Evolutionary conservation across 2,888 invertebrate species (phyloP), one percentile per base, ranked within the genome.

Genomic region (Lasius platythorax): DNA sequence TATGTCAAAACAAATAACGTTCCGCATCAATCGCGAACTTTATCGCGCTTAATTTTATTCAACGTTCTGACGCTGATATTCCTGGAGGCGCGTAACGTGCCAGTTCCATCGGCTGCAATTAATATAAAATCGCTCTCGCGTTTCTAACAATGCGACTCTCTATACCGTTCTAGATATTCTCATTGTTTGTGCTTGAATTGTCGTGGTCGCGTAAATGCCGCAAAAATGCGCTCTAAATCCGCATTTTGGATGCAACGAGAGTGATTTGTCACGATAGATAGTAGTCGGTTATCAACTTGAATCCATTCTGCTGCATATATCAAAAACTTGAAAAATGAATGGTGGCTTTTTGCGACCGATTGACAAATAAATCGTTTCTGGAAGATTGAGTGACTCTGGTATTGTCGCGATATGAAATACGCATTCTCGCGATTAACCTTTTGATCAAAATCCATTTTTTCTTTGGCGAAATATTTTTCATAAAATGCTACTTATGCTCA

Each of bases 281-380:
- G 5, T 37, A 4, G 68, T 23, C 40, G 11, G 43, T 78, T 78
- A 78, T 72, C 72, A 56, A 53, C 43, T 18, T 12, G 28, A 40
- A 61, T 73, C 43, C 18, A 11, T 58, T 58, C 23, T 23, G 33
- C 28, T 28, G 46, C 28, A 18, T 18, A 5, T 73, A 79, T 79
- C 61, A 79, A 28, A 61, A 61, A 46, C 28, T 37, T 79, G 73
- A 79, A 79, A 79, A 79, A 79, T 79, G 74, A 61, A 61, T 8
- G 18, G 33, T 9, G 23, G 12, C 37, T 61, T 33, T 58, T 58
- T 43, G 30, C 61, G 73, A 30, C 3, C 46, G 40, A 56, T 78
- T 43, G 61, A 79, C 79, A 79, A 73, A 73, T 61, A 79, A 79
- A 79, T 79, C 79, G n/a, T 50, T 73, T 61, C 15, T 18, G 46